Base-by-base conservation (phyloP, 2,113 vertebrate species). In the Leucoraja erinaceus region DNA sequence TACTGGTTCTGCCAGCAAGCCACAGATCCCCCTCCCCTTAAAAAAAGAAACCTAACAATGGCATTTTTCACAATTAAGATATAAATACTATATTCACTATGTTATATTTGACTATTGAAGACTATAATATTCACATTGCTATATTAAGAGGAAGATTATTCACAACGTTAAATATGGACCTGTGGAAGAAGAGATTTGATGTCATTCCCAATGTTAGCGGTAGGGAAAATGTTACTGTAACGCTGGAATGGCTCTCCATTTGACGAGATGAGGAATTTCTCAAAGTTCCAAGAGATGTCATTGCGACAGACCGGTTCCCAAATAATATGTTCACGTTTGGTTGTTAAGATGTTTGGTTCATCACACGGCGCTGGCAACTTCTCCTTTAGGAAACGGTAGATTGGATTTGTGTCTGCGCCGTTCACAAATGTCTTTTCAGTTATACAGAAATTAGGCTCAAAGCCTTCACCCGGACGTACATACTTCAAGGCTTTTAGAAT, bases 361-460 rank as follows among this genome's bases (percentile, higher is more conserved):
- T 99, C 98, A 6, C 96, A 96, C 66, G 98, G 98, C 33, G 77
- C 93, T 0, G 97, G 98, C 54, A 98, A 96, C 7, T 94, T 95
- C 83, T 97, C 96, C 93, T 95, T 97, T 83, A 99, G 96, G 93
- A 97, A 96, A 77, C 93, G 93, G 66, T 99, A 99, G 93, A 99
- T 94, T 0, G 97, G 97, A 90, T 98, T 97, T 0, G 97, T 96
- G 0, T 97, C 94, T 76, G 96, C 96, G 10, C 98, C 98, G 2
- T 99, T 99, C 94, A 99, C 98, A 0, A 98, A 97, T 18, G 96
- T 95, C 95, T 99, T 99, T 96, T 98, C 97, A n/a, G 98, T 96
- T 75, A 99, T 94, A 8, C 95, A 94, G 93, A 99, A 99, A 93
- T 97, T 97, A 0, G 98, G 98, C 95, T 97, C 97, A 81, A 97